Evolutionary conservation across 53 echinoderm and acorn worm genomes (phyloP).

Genomic region (Actinopyga echinites): DNA sequence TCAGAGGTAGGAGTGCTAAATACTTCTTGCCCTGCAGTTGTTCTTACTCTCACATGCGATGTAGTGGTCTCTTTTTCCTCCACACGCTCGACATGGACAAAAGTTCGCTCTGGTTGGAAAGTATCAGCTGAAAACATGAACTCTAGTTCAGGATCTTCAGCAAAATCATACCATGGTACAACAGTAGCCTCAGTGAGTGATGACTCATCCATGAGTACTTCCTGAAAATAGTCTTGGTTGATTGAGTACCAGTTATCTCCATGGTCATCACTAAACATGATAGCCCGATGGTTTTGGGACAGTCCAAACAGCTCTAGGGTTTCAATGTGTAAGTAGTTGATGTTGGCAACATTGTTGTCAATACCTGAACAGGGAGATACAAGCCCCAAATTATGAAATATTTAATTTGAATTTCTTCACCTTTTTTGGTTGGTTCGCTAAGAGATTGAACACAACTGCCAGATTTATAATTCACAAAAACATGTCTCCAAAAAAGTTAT

Average conservation of each 20-base stretch:
- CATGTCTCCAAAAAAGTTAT: too few species aligned
- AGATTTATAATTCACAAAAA: too few species aligned
- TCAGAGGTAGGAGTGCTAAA: too few species aligned
- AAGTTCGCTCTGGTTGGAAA: constrained; percentile 5
- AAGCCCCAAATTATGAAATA: not conserved
- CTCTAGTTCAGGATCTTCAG: constrained; percentile 59
- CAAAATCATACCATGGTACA: constrained; percentile 70
- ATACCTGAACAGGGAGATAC: constrained; percentile 42
- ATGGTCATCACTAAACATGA: constrained; percentile 82
- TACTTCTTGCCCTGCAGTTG: not conserved
- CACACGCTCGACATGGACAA: not conserved
- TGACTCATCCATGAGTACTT: constrained; percentile 45
- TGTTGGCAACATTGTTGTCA: constrained; percentile 84
- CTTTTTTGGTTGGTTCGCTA: not conserved
- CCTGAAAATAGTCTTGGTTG: constrained; percentile 59
- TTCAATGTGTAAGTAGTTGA: constrained; percentile 62
- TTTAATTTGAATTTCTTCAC: not conserved
- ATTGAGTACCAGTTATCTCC: constrained; percentile 83
- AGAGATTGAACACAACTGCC: too few species aligned
- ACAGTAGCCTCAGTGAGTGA: constrained; percentile 27
- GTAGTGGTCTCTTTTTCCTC: not conserved
- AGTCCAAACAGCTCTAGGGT: constrained; percentile 82
- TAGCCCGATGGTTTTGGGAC: constrained; percentile 66
- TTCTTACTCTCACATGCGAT: not conserved
- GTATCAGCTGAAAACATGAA: constrained; percentile 37